Conservation (phyloP, 2,113 vertebrate species). For the Propithecus coquereli region DNA sequence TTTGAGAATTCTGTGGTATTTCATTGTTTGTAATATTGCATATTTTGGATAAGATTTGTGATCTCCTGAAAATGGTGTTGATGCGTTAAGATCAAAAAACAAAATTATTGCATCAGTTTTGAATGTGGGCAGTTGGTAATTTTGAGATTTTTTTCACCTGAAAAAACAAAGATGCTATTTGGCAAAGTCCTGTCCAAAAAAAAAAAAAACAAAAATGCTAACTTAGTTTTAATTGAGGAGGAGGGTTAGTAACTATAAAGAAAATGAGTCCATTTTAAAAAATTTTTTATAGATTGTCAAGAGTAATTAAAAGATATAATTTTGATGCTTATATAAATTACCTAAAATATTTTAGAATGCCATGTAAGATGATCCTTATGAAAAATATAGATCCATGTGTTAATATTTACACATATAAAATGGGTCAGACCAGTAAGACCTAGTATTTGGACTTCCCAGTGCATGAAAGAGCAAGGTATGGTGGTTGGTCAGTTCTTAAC, state of each 20-base stretch:
- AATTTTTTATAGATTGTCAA: background rate
- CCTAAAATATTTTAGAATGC: background rate
- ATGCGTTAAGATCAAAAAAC: background rate
- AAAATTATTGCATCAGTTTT: background rate
- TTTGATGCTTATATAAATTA: conserved; percentile 19
- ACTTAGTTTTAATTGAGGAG: background rate
- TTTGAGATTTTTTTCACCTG: background rate
- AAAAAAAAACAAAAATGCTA: background rate
- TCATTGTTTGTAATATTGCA: background rate
- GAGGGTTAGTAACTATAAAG: background rate
- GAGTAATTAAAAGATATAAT: background rate
- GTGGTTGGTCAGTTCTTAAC: background rate
- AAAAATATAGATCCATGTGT: background rate
- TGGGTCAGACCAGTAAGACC: background rate
- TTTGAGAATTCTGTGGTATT: background rate
- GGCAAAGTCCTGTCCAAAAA: too few species aligned
- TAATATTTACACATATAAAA: background rate
- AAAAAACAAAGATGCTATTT: background rate
- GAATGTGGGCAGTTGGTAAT: background rate
- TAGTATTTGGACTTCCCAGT: background rate
- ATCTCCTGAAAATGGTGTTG: background rate
- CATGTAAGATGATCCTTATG: background rate
- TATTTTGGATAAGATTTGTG: background rate
- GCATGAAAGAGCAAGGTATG: background rate
- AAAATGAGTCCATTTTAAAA: background rate